Conservation (phyloP, 2,113 vertebrate genomes). For the Laterallus jamaicensis region DNA sequence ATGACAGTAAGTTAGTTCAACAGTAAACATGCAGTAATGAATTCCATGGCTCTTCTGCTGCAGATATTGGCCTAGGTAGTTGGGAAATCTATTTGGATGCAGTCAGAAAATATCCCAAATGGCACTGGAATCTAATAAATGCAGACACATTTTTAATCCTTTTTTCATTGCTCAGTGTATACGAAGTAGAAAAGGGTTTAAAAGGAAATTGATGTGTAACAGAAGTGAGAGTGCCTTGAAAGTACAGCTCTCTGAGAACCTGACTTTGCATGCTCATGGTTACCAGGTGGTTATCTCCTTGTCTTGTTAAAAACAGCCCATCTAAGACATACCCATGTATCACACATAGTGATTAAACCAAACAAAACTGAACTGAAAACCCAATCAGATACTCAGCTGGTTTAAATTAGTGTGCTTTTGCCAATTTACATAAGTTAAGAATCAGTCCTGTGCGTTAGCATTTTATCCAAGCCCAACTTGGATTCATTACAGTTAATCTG, state of each 20-base stretch:
- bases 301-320: background rate
- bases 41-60: conserved; percentile 25
- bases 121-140: background rate
- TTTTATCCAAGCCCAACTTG: background rate
- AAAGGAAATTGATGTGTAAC: background rate
- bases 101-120: conserved; percentile 7
- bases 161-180: background rate
- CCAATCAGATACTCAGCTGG: background rate
- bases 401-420: background rate
- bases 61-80: background rate
- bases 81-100: conserved; percentile 18
- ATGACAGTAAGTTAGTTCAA: conserved; percentile 48
- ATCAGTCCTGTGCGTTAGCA: accelerated
- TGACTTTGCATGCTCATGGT: background rate
- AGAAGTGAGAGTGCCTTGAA: background rate
- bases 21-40: conserved; percentile 28
- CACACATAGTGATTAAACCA: background rate
- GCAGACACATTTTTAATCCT: background rate
- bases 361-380: background rate
- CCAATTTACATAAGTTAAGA: background rate
- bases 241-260: background rate
- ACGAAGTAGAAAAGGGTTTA: background rate
- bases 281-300: background rate
- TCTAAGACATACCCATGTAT: background rate
- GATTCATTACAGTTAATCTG: background rate